A percentile compares a stretch with the other conserved stretches of the same genome.
Conservation (phyloP, 2,888 invertebrate genomes). For the Carpatolechia fugitivella region DNA sequence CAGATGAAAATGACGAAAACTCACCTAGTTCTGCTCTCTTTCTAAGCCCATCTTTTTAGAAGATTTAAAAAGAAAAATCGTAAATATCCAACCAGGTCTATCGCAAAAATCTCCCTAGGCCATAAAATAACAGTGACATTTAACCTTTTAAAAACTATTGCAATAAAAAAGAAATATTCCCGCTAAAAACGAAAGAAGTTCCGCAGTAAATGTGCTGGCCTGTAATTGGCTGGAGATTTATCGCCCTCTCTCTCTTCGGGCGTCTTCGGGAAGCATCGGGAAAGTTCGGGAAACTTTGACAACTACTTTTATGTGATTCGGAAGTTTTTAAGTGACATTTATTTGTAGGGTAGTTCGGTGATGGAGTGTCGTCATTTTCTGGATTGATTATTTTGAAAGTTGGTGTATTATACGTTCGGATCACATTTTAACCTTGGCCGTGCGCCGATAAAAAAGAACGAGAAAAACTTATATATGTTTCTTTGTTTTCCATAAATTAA, state of each 20-base stretch:
- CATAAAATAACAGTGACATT: constrained; percentile 11
- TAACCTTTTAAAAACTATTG: constrained; percentile 65
- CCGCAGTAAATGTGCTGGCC: constrained; percentile 48
- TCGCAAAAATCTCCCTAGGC: not conserved
- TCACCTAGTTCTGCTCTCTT: too few species aligned
- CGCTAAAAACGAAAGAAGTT: constrained; percentile 50
- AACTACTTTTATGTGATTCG: not conserved
- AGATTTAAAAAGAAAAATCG: too few species aligned
- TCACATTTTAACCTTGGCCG: too few species aligned
- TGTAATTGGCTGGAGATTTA: constrained; percentile 64
- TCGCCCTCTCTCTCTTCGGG: constrained; percentile 35
- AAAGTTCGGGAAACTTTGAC: not conserved
- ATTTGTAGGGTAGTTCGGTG: constrained; percentile 2
- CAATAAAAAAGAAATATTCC: constrained; percentile 66
- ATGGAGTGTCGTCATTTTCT: not conserved
- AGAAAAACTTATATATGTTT: too few species aligned
- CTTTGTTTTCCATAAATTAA: too few species aligned
- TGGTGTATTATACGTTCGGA: too few species aligned
- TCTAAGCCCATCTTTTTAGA: too few species aligned
- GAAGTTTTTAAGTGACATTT: constrained; percentile 9
- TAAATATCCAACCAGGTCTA: not conserved
- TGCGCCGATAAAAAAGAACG: too few species aligned
- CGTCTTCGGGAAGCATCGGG: constrained; percentile 31
- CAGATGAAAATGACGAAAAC: too few species aligned
- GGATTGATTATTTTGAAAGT: not conserved